These are phyloP conservation scores for Caradrina clavipalpis DNA, from an alignment of 2,888 invertebrate species.

Conservation along the genomic window DNA sequence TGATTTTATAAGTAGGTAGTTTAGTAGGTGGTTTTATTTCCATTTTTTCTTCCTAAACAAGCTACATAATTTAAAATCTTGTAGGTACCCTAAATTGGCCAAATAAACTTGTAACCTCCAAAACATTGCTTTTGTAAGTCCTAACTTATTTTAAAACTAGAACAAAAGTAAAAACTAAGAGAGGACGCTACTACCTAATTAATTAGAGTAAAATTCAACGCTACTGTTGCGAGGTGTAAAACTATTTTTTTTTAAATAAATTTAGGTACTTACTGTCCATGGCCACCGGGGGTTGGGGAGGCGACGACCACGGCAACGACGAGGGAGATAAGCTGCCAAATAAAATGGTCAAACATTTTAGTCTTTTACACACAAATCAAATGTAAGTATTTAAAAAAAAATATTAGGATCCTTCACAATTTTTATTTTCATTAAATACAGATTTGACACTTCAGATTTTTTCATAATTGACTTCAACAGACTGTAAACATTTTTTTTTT, in stretches of 20 bases:
- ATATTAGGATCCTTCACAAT: no score
- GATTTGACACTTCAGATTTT: neutral
- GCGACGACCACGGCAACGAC: constrained; percentile 80
- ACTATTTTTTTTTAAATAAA: neutral
- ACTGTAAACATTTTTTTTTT: neutral
- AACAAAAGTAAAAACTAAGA: no score
- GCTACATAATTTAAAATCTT: no score
- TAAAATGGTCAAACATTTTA: constrained; percentile 12
- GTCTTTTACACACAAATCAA: neutral
- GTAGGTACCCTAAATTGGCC: no score
- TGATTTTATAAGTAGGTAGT: neutral
- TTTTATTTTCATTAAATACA: no score
- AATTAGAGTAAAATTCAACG: no score
- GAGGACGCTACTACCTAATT: no score
- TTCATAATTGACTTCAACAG: neutral
- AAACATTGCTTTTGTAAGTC: no score
- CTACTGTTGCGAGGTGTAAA: neutral
- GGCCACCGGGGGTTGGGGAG: constrained; percentile 82
- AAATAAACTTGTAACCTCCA: no score
- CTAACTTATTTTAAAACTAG: no score
- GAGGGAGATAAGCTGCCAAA: constrained; percentile 81
- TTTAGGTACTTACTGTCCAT: constrained; percentile 78
- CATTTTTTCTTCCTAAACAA: no score
- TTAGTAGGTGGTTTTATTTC: no score
- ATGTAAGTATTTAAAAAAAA: neutral